phyloP scores from a whole-genome alignment of 2,113 vertebrate species.

The Ochotona curzoniae region DNA sequence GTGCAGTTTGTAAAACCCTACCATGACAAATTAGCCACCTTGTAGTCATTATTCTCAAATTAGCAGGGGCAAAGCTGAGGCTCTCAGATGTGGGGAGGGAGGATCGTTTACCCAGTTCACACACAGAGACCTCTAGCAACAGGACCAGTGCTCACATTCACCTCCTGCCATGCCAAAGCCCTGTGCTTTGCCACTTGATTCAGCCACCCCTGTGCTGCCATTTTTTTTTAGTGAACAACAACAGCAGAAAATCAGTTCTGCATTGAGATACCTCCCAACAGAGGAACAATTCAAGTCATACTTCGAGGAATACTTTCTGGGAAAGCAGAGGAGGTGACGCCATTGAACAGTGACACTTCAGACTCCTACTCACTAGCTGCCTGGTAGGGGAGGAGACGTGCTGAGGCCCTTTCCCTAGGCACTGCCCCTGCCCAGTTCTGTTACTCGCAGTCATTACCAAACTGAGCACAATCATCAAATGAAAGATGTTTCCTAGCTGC shows the following conservation, averaged over 20 bases:
- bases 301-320: conserved; percentile 78
- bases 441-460: conserved; percentile 54
- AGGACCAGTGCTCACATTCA: not conserved
- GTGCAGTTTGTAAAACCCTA: not conserved
- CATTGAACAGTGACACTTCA: conserved; percentile 61
- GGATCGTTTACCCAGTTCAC: not conserved
- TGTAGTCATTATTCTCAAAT: not conserved
- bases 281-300: conserved; percentile 58
- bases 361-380: conserved; percentile 63
- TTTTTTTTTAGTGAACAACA: conserved; percentile 51
- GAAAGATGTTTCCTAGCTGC: conserved; percentile 64
- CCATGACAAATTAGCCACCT: not conserved
- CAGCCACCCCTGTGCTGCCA: not conserved
- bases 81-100: not conserved
- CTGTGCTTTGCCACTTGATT: not conserved
- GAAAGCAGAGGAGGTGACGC: conserved; percentile 70
- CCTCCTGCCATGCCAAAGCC: not conserved
- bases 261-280: conserved; percentile 37
- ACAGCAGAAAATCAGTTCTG: conserved; percentile 64
- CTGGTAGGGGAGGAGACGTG: conserved; percentile 58
- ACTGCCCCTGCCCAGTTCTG: not conserved
- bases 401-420: conserved; percentile 47
- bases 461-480: conserved; percentile 54
- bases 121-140: not conserved
- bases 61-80: not conserved